Evolutionary conservation across 2,113 vertebrate species (phyloP).

Genomic region (Paracyprichromis sp.): DNA sequence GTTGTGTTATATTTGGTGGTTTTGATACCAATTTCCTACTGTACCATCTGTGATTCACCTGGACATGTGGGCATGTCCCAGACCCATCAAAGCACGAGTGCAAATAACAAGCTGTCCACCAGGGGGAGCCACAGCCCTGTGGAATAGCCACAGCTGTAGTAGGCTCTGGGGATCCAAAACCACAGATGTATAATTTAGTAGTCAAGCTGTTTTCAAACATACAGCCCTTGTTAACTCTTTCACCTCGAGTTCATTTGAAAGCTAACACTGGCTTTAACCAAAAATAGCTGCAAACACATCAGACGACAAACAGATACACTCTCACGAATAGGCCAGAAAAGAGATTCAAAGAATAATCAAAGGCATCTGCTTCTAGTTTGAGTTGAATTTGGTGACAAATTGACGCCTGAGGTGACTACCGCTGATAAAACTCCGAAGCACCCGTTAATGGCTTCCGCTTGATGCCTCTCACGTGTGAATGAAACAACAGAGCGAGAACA

Average conservation of each 20-base stretch:
- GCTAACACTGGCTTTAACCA: not conserved
- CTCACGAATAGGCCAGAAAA: not conserved
- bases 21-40: not conserved
- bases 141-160: not conserved
- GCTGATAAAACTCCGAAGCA: not conserved
- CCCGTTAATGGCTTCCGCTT: not conserved
- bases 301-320: not conserved
- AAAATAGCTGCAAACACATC: not conserved
- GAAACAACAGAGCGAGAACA: not conserved
- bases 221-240: not conserved
- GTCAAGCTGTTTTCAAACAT: constrained; percentile 9
- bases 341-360: not conserved
- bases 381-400: not conserved
- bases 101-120: not conserved
- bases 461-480: not conserved
- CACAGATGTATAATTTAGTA: constrained; percentile 28
- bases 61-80: not conserved
- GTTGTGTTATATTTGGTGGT: not conserved
- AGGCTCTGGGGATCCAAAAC: not conserved
- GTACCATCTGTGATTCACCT: not conserved
- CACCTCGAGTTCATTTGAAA: not conserved
- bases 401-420: not conserved
- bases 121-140: not conserved
- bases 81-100: not conserved
- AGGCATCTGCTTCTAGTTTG: not conserved